phyloP scores from a whole-genome alignment of 2,888 invertebrate species.

The Camptogramma bilineatum region DNA sequence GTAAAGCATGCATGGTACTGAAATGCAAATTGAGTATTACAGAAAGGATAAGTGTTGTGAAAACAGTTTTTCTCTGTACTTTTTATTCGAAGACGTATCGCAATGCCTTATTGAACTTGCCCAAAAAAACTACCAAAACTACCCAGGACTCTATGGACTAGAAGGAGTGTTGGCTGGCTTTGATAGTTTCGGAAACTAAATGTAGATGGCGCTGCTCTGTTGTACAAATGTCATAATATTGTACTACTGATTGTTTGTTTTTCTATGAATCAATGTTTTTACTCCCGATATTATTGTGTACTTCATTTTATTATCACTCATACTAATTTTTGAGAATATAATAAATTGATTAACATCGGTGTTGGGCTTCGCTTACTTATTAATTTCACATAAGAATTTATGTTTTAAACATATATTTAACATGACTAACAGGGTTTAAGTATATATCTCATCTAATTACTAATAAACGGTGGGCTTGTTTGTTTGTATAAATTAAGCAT shows the following conservation, averaged over 20 bases:
- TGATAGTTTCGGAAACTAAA: not conserved
- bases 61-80: not conserved
- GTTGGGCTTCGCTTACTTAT: conserved; percentile 27
- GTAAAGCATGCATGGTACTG: too few species aligned
- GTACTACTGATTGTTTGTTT: not conserved
- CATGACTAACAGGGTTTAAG: too few species aligned
- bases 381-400: not conserved
- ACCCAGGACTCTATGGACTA: not conserved
- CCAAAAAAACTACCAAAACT: not conserved
- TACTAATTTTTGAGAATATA: too few species aligned
- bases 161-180: not conserved
- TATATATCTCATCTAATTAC: too few species aligned
- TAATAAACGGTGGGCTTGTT: too few species aligned
- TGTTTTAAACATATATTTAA: too few species aligned
- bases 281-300: not conserved
- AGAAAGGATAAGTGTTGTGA: too few species aligned
- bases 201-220: conserved; percentile 1
- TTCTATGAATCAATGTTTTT: not conserved
- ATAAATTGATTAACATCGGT: conserved; percentile 21
- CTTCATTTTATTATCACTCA: not conserved
- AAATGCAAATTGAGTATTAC: too few species aligned
- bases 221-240: not conserved
- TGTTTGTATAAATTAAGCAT: not conserved
- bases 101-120: not conserved
- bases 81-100: not conserved